A percentile compares a stretch with the other conserved stretches of the same genome.
These are phyloP conservation scores for Nesometra sesokonis DNA, from an alignment of 35 echinoderm and acorn worm species.

Conservation along the genomic window DNA sequence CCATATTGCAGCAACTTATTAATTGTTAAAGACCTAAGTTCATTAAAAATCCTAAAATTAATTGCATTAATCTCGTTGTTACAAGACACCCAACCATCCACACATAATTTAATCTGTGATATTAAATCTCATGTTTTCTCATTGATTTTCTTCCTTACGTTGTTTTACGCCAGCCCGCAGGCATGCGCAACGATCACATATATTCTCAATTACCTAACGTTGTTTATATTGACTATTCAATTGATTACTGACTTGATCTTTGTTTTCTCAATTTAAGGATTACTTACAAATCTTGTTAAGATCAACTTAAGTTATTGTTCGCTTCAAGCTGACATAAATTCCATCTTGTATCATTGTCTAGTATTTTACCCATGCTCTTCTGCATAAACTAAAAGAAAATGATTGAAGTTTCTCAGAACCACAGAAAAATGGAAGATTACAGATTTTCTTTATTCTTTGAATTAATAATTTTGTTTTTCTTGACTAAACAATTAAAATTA, in stretches of 20 bases:
- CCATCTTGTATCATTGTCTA: not conserved
- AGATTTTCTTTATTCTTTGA: too few relatives aligned
- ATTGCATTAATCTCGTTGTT: not conserved
- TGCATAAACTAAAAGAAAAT: too few relatives aligned
- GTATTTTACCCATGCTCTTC: too few relatives aligned
- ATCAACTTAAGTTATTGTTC: not conserved
- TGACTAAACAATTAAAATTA: too few relatives aligned
- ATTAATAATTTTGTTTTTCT: too few relatives aligned
- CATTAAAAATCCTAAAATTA: not conserved
- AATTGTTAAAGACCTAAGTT: not conserved
- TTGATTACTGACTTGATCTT: not conserved
- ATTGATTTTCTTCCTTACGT: not conserved
- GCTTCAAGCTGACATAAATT: not conserved
- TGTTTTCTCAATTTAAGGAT: not conserved
- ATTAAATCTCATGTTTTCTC: not conserved
- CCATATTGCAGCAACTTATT: not conserved
- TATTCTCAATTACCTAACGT: not conserved
- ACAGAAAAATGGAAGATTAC: too few relatives aligned
- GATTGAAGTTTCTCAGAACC: too few relatives aligned
- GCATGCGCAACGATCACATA: not conserved
- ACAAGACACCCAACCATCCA: not conserved
- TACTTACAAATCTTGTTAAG: not conserved
- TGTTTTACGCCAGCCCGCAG: not conserved
- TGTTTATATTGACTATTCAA: not conserved
- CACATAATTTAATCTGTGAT: not conserved